phyloP scores from a whole-genome alignment of 2,797 vertebrate species.

The Podargus strigoides region DNA sequence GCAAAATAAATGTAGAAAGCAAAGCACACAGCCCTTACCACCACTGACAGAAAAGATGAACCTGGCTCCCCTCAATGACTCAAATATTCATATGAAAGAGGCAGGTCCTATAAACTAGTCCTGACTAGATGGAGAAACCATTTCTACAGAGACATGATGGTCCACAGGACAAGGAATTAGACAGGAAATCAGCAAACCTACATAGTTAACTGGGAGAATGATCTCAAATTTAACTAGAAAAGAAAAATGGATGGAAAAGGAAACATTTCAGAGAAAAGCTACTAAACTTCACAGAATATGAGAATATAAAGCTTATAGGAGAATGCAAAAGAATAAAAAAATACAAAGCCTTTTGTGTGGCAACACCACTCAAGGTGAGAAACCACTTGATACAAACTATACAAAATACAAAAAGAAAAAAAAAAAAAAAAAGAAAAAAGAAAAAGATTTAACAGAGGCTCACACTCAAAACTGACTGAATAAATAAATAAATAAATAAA shows the following conservation, averaged over 20 bases:
- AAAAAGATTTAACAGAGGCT: no score
- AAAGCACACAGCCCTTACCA: neutral
- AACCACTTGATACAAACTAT: neutral
- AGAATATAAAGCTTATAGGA: neutral
- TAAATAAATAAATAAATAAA: no score
- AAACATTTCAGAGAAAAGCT: neutral
- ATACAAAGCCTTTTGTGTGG: neutral
- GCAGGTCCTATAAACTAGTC: neutral
- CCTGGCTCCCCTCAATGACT: neutral
- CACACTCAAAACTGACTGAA: no score
- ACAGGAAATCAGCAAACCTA: neutral
- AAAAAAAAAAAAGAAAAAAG: no score
- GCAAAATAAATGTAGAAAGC: neutral
- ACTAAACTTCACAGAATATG: neutral
- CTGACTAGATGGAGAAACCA: neutral
- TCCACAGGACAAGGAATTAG: neutral
- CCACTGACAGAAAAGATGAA: neutral
- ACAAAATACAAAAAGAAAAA: no score
- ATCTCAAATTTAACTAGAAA: neutral
- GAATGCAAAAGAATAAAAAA: neutral
- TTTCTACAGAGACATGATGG: neutral
- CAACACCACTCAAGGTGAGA: neutral
- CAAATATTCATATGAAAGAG: neutral
- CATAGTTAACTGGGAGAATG: neutral
- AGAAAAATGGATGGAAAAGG: neutral